Conservation (phyloP, 2,888 invertebrate genomes). For the Drosophila kuntzei region DNA sequence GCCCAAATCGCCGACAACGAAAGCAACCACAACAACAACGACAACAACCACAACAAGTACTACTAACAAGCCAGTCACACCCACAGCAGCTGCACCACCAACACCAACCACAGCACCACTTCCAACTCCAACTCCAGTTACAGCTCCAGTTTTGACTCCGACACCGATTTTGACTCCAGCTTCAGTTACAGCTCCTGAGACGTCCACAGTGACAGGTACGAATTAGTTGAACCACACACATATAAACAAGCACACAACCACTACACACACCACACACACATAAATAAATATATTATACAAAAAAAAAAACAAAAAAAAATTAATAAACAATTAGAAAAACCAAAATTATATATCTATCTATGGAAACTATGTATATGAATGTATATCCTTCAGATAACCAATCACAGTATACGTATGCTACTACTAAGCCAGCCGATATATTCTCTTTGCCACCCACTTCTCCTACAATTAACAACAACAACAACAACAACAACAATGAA, state of each 20-base stretch:
- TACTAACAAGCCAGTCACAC: slow-evolving; percentile 30
- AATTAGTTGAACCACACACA: slow-evolving; percentile 65
- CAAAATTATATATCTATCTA: slow-evolving; percentile 42
- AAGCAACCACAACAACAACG: slow-evolving; percentile 31
- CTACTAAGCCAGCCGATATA: slow-evolving; percentile 80
- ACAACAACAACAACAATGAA: slow-evolving; percentile 38
- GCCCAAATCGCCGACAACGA: slow-evolving; percentile 73
- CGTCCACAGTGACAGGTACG: slow-evolving; percentile 83
- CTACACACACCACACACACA: slow-evolving; percentile 22
- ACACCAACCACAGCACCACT: slow-evolving; percentile 5
- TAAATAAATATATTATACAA: slow-evolving; percentile 18
- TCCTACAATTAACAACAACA: slow-evolving; percentile 79
- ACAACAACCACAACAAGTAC: slow-evolving; percentile 39
- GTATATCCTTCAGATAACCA: slow-evolving; percentile 85
- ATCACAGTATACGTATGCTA: slow-evolving; percentile 82
- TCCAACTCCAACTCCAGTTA: slow-evolving; percentile 7
- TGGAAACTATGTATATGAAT: slow-evolving; percentile 82
- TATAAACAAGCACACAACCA: slow-evolving; percentile 8
- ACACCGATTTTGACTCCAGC: slow-evolving; percentile 19
- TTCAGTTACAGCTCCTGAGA: slow-evolving; percentile 39
- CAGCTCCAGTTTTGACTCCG: slow-evolving; percentile 15
- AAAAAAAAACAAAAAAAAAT: slow-evolving; percentile 1
- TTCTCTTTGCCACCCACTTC: slow-evolving; percentile 80
- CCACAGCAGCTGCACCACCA: slow-evolving; percentile 9
- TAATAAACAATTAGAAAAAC: slow-evolving; percentile 19